phyloP scores from a whole-genome alignment of 92 coral and sea anemone species.

The Paramuricea clavata region DNA sequence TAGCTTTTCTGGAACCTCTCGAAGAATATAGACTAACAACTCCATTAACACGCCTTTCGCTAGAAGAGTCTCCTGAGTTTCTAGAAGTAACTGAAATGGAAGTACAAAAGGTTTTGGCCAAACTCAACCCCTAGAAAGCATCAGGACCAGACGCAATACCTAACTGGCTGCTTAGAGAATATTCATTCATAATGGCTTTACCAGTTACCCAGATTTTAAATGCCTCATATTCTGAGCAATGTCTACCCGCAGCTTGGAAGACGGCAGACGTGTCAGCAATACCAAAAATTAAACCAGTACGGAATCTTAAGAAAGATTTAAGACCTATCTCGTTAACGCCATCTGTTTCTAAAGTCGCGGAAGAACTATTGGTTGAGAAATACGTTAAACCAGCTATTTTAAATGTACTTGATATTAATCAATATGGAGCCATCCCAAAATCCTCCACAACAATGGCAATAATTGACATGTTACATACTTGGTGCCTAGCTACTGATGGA shows the following conservation, averaged over 20 bases:
- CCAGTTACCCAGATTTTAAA: not conserved
- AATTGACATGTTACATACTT: not conserved
- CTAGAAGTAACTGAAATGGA: not conserved
- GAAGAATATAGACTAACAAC: not conserved
- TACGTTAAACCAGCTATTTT: slow-evolving; percentile 1
- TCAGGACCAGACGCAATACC: not conserved
- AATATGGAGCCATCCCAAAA: slow-evolving; percentile 19
- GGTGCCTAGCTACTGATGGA: slow-evolving; percentile 12
- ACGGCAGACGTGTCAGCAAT: not conserved
- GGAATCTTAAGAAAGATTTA: not conserved
- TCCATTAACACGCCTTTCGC: not conserved
- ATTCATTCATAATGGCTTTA: not conserved
- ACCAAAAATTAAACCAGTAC: not conserved
- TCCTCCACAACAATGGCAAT: not conserved
- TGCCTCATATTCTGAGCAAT: not conserved
- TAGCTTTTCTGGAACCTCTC: not conserved
- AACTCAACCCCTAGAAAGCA: not conserved
- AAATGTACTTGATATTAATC: slow-evolving; percentile 5
- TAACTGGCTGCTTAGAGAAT: not conserved
- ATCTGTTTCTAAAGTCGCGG: not conserved
- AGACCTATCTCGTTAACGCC: not conserved
- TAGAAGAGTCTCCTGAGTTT: not conserved
- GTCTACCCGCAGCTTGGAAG: not conserved
- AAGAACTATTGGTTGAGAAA: not conserved
- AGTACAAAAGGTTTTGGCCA: not conserved